Evolutionary conservation across 2,797 vertebrate species (phyloP), one percentile per base, ranked within the genome.

Genomic region (Bryconaethiops microstoma): DNA sequence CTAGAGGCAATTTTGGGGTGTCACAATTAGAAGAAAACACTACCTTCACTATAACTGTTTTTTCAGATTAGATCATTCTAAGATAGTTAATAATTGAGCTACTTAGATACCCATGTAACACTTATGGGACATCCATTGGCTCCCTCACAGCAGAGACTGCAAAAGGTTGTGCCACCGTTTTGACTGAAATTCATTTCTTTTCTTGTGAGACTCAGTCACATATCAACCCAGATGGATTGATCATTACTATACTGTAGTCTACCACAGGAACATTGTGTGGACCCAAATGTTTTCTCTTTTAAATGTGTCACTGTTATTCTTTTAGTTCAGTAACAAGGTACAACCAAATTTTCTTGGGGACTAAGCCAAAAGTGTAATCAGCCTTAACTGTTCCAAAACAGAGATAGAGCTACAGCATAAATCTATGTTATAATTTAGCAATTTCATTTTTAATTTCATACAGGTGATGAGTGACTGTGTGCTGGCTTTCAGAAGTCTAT

Each of bases 161-260:
- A 29, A 1, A 29, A 29, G 29, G 29, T 29, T 29, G 29, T 42
- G 74, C 84, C 75, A 77, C 81, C 71, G 42, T 83, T 86, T 84
- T 86, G 83, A 84, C 86, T 90, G 80, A 90, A 89, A 93, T 92
- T 68, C 85, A 93, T 91, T 89, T 92, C 91, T 92, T 91, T 93
- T 89, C 88, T 86, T 55, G 85, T 90, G 77, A 85, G 68, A 78
- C 19, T 9, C 29, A 40, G 35, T 48, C 35, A 68, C 55, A 63
- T 80, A 68, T 76, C 65, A 67, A 42, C 45, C 13, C 48, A 52
- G 69, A 78, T 25, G 8, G 23, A 10, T 7, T 60, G 48, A 12
- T 39, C 21, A 54, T 68, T 65, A 40, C n/a, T 40, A 75, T n/a
- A 40, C 19, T 40, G 70, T n/a, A 21, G 50, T 8, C 14, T 25